Base-by-base conservation (phyloP, 2,113 vertebrate species). In the Gallinago jamesoni region DNA sequence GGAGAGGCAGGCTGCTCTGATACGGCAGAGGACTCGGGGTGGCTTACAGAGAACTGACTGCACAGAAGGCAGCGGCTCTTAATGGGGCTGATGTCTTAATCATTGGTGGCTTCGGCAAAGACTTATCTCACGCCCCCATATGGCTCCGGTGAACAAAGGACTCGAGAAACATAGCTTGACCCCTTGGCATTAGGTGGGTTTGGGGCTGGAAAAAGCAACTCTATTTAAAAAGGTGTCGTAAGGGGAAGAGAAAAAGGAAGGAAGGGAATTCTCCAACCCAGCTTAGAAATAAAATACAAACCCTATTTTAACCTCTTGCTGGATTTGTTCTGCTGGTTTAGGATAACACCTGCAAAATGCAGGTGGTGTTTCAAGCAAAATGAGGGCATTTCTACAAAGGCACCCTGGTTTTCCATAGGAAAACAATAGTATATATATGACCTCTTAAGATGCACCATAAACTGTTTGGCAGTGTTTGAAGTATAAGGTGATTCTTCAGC, bases 1-100 rank as follows among this genome's bases (percentile, higher is more conserved):
- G 95, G 89, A 89, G 72, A 93, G 81, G 45, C 8, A 10, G 83
- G 69, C 79, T 84, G 85, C 84, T 97, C 67, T 1, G 0, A 4
- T 17, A 59, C 0, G 0, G 75, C 68, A 47, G 60, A 43, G 62
- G 35, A 18, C 56, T 47, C 78, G 70, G 72, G 68, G 31, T 0
- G 20, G 78, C 82, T 90, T 6, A 6, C 68, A 33, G 64, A 68
- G 47, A 88, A 75, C 90, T 88, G 74, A 39, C 52, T 53, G 83
- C 63, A 53, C 83, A 55, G 79, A 59, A 90, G 50, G 72, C 70
- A 87, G 86, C 66, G n/a, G 59, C 79, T 96, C 37, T 28, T 88
- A n/a, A 12, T 68, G 69, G 50, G 45, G 43, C 84, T 87, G 87
- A 83, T 87, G 73, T 93, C 93, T 95, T 92, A 81, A 97, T 97